Conservation (phyloP, 2,797 vertebrate species). For the Cossypha dichroa region DNA sequence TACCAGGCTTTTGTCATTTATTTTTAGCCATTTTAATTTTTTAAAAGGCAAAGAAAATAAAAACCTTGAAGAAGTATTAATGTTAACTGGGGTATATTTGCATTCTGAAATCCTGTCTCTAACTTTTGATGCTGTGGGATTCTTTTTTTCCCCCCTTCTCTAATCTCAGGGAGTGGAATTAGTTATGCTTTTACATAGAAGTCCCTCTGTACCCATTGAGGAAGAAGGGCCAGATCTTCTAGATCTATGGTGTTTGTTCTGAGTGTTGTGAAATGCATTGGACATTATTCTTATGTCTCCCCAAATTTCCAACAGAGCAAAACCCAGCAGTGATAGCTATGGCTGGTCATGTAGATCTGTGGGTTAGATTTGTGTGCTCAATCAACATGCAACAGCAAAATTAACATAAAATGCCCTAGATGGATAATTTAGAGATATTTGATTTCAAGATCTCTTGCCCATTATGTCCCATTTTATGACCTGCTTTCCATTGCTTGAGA, state of each 20-base stretch:
- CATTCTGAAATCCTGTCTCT: background rate
- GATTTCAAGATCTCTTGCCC: background rate
- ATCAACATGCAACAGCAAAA: background rate
- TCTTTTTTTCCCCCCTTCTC: rapidly evolving
- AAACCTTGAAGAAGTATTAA: background rate
- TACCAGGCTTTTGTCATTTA: background rate
- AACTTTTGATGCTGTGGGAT: background rate
- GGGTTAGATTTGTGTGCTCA: background rate
- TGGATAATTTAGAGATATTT: background rate
- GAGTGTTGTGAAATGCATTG: background rate
- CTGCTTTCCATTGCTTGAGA: conserved; percentile 38
- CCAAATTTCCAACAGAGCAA: background rate
- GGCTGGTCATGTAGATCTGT: background rate
- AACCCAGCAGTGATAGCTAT: background rate
- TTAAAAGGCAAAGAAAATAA: background rate
- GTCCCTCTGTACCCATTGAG: background rate
- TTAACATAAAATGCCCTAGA: background rate
- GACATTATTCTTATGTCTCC: background rate
- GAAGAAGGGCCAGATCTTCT: background rate
- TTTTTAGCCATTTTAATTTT: background rate
- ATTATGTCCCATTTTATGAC: conserved; percentile 23
- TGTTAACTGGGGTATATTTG: background rate
- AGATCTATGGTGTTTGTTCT: background rate
- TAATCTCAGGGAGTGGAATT: background rate
- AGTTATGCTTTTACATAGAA: background rate